These are phyloP conservation scores for Phenganax subtilis DNA, from an alignment of 92 coral and sea anemone genomes.

Conservation along the genomic window DNA sequence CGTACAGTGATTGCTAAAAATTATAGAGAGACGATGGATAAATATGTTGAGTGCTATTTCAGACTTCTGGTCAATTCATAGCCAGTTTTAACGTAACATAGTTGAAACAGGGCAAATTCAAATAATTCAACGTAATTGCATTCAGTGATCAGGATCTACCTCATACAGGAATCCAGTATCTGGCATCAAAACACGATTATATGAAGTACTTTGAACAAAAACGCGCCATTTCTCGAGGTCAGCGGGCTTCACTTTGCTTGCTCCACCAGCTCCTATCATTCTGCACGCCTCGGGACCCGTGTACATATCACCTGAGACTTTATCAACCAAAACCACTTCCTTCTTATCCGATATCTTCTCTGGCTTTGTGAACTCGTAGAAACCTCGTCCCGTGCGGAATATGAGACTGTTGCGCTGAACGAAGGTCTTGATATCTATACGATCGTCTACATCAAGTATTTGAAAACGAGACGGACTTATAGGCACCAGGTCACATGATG, in stretches of 20 bases:
- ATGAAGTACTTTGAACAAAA: slow-evolving; percentile 96
- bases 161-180: slow-evolving; percentile 85
- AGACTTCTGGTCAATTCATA: too few species aligned
- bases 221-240: slow-evolving; percentile 92
- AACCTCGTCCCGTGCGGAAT: slow-evolving; percentile 87
- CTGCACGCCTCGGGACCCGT: slow-evolving; percentile 86
- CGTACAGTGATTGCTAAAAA: too few species aligned
- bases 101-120: not conserved
- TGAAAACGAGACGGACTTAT: slow-evolving; percentile 90
- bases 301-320: slow-evolving; percentile 86
- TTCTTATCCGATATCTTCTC: slow-evolving; percentile 94
- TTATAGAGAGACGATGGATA: too few species aligned
- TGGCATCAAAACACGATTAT: slow-evolving; percentile 88
- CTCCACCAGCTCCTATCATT: slow-evolving; percentile 91
- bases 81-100: too few species aligned
- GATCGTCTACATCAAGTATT: slow-evolving; percentile 85
- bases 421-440: slow-evolving; percentile 81
- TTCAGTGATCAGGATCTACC: slow-evolving; percentile 76
- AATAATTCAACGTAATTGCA: not conserved
- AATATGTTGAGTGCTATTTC: too few species aligned
- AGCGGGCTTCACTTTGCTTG: slow-evolving; percentile 65
- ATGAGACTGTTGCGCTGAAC: slow-evolving; percentile 73
- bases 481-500: slow-evolving; percentile 58
- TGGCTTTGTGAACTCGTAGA: slow-evolving; percentile 92
- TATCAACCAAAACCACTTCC: slow-evolving; percentile 83